Base-by-base conservation (phyloP, 2,797 vertebrate species). In the Cuculus canorus region DNA sequence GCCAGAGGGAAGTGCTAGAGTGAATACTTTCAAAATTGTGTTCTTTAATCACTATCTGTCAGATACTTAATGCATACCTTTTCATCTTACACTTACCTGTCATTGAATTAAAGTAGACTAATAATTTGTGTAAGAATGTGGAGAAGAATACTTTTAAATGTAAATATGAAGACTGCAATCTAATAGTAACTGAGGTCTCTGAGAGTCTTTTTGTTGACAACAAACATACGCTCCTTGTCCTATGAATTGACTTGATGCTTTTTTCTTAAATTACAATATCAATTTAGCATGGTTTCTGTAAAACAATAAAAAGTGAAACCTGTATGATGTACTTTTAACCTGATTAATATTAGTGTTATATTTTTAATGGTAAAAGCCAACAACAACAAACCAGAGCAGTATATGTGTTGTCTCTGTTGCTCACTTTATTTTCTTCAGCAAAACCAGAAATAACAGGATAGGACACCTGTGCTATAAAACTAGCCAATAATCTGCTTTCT, bases 91-190 rank as follows among this genome's bases (percentile, higher is more conserved):
- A 19, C 30, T 92, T 78, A 73, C 39, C 24, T 70, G 37, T 63
- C 63, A 70, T 14, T 81, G 78, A 92, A 59, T 87, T 59, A 54
- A 61, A 89, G 80, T 43, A 70, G 47, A 10, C 71, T 92, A 86
- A 72, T 90, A 82, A 85, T 77, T 90, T 94, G 57, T 75, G 9
- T 63, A 89, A 90, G 90, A 54, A 80, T 57, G 88, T 78, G 65
- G 68, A 91, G 21, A 65, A 35, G 81, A 92, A 82, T 92, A 78
- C 65, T 93, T 88, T 71, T 59, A 93, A 96, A 92, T 92, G 86
- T 93, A 94, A 91, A 95, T 87, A 87, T 48, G 68, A 89, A 87
- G 53, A 80, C 57, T 82, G 52, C 43, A 82, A 59, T 89, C 41
- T 64, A 82, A 41, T 59, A 59, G 27, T 87, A 84, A 71, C 25